Evolutionary conservation across 2,888 invertebrate species (phyloP).

Genomic region (Lepidochrysops patricia): DNA sequence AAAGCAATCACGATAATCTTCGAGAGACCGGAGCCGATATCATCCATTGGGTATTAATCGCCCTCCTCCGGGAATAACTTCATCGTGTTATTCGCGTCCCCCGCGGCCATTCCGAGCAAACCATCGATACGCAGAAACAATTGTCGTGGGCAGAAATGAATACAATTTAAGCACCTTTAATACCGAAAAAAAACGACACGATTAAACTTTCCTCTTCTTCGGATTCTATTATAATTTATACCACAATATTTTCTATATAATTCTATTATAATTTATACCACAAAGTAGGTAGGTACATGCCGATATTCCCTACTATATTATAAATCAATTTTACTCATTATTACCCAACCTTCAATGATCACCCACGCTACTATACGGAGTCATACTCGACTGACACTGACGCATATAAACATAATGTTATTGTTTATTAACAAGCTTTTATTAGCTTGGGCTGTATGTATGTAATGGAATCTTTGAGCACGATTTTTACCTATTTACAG

Average conservation of each 20-base stretch:
- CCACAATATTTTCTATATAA: too few relatives aligned
- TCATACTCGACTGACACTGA: not conserved
- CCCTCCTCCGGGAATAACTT: slow-evolving; percentile 35
- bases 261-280: too few relatives aligned
- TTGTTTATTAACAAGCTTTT: too few relatives aligned
- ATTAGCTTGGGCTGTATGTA: too few relatives aligned
- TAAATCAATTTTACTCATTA: not conserved
- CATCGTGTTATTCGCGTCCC: slow-evolving; percentile 27
- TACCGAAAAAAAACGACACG: not conserved
- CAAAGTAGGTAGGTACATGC: not conserved
- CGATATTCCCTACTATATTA: not conserved
- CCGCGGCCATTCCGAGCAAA: slow-evolving; percentile 20
- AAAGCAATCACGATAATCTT: slow-evolving; percentile 33
- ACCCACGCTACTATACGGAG: not conserved
- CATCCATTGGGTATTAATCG: slow-evolving; percentile 38
- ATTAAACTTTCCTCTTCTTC: not conserved
- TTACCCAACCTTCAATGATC: slow-evolving; percentile 1
- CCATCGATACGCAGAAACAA: slow-evolving; percentile 24
- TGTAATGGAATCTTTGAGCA: too few relatives aligned
- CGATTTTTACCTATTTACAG: too few relatives aligned
- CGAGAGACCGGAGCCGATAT: slow-evolving; percentile 40
- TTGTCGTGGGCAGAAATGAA: slow-evolving; percentile 18
- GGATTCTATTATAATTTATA: too few relatives aligned
- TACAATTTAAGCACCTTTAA: slow-evolving; percentile 4
- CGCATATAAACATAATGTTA: not conserved